A percentile compares a stretch with the other conserved stretches of the same genome.
These are phyloP conservation scores for Martes martes DNA, from an alignment of 2,113 vertebrate species.

Conservation along the genomic window DNA sequence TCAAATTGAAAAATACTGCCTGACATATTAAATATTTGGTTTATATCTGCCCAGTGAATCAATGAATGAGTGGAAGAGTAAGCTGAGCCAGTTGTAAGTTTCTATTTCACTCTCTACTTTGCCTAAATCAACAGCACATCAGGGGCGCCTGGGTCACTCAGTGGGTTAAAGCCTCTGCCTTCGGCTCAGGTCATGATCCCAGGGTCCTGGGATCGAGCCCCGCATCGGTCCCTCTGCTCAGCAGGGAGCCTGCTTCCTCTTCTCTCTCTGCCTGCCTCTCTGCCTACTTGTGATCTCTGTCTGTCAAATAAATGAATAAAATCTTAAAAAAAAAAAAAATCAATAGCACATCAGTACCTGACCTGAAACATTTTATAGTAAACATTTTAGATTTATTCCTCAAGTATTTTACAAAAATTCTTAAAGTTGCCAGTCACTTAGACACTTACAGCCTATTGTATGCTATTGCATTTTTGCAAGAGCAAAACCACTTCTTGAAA, in stretches of 20 bases:
- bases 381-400: background rate
- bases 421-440: background rate
- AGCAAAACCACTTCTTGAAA: constrained; percentile 17
- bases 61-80: background rate
- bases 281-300: too few species aligned
- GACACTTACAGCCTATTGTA: background rate
- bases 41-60: background rate
- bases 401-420: background rate
- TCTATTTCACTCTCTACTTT: background rate
- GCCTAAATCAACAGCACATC: background rate
- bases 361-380: background rate
- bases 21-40: background rate
- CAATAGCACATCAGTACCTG: background rate
- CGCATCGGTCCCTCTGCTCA: too few species aligned
- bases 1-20: background rate
- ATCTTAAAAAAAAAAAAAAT: background rate
- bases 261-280: too few species aligned
- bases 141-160: too few species aligned
- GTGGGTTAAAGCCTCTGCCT: too few species aligned
- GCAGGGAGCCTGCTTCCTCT: too few species aligned
- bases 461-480: background rate
- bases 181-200: too few species aligned
- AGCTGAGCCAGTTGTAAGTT: background rate
- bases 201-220: too few species aligned
- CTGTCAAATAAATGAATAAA: too few species aligned